Conservation (phyloP, 1,140 invertebrate genomes). For the Trichomalopsis sarcophagae region DNA sequence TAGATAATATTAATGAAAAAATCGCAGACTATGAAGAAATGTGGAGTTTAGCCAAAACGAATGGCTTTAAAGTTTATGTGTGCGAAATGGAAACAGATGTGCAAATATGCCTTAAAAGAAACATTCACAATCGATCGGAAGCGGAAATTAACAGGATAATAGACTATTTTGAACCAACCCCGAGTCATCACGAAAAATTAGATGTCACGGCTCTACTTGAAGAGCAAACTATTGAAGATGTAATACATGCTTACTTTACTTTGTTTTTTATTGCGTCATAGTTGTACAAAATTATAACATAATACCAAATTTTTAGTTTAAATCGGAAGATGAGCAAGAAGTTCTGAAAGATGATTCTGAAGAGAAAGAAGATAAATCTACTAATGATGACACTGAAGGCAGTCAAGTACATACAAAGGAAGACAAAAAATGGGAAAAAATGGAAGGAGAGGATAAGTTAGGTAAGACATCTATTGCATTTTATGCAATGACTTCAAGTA, state of each 20-base stretch:
- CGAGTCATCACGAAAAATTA: conserved; percentile 79
- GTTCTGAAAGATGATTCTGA: conserved; percentile 52
- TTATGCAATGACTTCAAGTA: neutral
- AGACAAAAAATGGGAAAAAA: conserved; percentile 78
- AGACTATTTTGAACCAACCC: conserved; percentile 86
- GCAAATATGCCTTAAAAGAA: conserved; percentile 85
- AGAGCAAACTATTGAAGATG: conserved; percentile 83
- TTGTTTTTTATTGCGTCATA: conserved; percentile 14
- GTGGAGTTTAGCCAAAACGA: conserved; percentile 90
- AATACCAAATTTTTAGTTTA: conserved; percentile 71
- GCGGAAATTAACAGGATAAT: conserved; percentile 87
- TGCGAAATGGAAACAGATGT: conserved; percentile 90
- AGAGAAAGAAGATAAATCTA: conserved; percentile 22
- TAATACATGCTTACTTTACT: conserved; percentile 62
- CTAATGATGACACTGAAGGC: conserved; percentile 71
- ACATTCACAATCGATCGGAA: conserved; percentile 88
- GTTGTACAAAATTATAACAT: conserved; percentile 18
- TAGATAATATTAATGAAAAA: conserved; percentile 91
- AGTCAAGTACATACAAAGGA: conserved; percentile 70
- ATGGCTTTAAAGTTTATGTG: conserved; percentile 93
- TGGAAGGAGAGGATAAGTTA: conserved; percentile 80
- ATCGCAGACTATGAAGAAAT: conserved; percentile 90
- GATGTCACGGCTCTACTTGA: conserved; percentile 90
- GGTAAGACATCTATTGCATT: conserved; percentile 68
- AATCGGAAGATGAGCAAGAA: conserved; percentile 77